Percentiles rank a stretch among this genome's conserved stretches.
Evolutionary conservation across 2,888 invertebrate species (phyloP).

Genomic region (Synergus gifuensis): DNA sequence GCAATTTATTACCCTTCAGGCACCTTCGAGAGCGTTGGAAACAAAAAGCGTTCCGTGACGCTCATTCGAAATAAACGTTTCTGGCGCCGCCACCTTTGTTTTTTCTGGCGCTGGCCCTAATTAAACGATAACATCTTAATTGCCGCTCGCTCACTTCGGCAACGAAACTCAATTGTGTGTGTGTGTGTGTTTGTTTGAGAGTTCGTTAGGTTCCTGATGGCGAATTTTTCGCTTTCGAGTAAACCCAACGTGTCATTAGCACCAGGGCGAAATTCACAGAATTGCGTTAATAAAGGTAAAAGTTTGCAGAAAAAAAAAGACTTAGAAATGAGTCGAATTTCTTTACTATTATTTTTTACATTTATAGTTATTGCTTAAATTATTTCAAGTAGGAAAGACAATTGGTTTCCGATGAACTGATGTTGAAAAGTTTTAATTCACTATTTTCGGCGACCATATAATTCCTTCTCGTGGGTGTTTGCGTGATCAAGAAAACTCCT

Average conservation of each 20-base stretch:
- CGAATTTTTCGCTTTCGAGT: constrained; percentile 45
- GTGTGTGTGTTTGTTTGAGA: constrained; percentile 49
- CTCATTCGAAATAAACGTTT: constrained; percentile 42
- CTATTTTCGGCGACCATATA: not conserved
- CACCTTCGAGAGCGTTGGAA: constrained; percentile 42
- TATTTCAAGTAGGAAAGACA: no score
- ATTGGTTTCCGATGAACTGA: not conserved
- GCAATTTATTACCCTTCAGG: constrained; percentile 65
- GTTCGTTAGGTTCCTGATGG: constrained; percentile 48
- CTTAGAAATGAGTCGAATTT: constrained; percentile 12
- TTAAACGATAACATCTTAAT: constrained; percentile 73
- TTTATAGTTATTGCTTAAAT: no score
- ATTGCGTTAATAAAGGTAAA: constrained; percentile 3
- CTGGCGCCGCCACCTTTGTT: constrained; percentile 52
- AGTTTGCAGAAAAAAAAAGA: constrained; percentile 40
- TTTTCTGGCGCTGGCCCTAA: constrained; percentile 64
- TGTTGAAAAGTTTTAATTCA: constrained; percentile 5
- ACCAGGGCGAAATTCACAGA: constrained; percentile 43
- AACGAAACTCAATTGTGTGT: constrained; percentile 50
- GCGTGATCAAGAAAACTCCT: constrained; percentile 13
- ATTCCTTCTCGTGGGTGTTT: not conserved
- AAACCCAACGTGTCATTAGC: constrained; percentile 55
- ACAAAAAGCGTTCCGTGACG: constrained; percentile 36
- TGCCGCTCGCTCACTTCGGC: constrained; percentile 60
- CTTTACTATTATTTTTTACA: not conserved